A percentile compares a stretch with the other conserved stretches of the same genome.
These are phyloP conservation scores for Choristoneura fumiferana DNA, from an alignment of 1,140 invertebrate genomes.

Conservation along the genomic window DNA sequence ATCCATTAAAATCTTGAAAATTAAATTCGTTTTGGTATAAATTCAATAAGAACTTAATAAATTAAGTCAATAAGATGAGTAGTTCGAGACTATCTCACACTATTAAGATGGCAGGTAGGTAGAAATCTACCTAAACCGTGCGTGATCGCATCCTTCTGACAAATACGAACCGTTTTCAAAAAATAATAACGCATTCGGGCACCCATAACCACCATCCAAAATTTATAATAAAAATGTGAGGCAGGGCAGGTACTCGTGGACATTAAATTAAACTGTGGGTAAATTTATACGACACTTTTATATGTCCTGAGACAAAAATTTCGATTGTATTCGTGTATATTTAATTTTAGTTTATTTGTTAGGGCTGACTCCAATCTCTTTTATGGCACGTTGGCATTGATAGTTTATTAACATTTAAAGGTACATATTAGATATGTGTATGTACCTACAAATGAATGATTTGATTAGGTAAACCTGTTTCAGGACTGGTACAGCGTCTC, in stretches of 20 bases:
- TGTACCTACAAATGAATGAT: conserved; percentile 68
- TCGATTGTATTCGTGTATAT: conserved; percentile 76
- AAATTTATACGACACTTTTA: conserved; percentile 78
- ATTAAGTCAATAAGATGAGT: too few species aligned
- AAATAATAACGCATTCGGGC: conserved; percentile 69
- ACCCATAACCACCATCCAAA: conserved; percentile 68
- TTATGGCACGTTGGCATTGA: conserved; percentile 68
- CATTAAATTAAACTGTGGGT: conserved; percentile 77
- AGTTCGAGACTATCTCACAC: too few species aligned
- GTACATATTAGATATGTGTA: too few species aligned
- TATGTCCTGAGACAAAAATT: conserved; percentile 77
- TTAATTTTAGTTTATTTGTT: conserved; percentile 78
- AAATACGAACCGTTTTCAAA: conserved; percentile 72
- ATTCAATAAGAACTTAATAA: too few species aligned
- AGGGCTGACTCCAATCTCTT: conserved; percentile 63
- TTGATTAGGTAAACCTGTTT: conserved; percentile 62
- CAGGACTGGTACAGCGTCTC: conserved; percentile 14
- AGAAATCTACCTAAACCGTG: conserved; percentile 37
- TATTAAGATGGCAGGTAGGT: conserved; percentile 28
- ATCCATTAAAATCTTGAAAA: neutral
- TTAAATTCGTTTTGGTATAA: too few species aligned
- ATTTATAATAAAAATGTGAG: conserved; percentile 71
- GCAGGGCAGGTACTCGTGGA: conserved; percentile 68
- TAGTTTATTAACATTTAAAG: conserved; percentile 73
- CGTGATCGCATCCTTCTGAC: conserved; percentile 51